phyloP scores from a whole-genome alignment of 2,888 invertebrate species.

The Strigamia maritima region DNA sequence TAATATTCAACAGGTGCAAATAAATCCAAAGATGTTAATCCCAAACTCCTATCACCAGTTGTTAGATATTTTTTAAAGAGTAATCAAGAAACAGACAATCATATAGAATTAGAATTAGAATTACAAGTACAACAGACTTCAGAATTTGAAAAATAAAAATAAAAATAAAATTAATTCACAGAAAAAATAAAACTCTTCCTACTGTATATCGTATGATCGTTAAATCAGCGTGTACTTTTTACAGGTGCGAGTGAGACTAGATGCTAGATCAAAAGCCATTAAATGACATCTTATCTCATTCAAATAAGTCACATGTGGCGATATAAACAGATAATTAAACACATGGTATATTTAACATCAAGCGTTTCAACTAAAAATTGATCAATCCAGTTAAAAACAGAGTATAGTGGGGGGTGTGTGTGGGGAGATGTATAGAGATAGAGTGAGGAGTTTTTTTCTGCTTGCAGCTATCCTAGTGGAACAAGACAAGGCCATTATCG shows the following conservation, averaged over 20 bases:
- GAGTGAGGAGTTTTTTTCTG: neutral
- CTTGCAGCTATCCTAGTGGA: constrained; percentile 20
- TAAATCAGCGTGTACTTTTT: neutral
- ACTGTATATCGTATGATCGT: neutral
- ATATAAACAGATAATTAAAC: neutral
- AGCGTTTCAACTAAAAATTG: neutral
- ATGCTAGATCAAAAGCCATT: neutral
- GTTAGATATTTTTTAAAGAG: neutral
- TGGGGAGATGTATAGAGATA: neutral
- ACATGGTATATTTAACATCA: neutral
- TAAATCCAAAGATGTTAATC: neutral
- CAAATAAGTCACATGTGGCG: neutral
- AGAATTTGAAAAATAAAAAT: neutral
- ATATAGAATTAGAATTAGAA: neutral
- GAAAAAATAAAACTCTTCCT: neutral
- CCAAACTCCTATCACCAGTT: neutral
- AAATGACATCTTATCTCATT: neutral
- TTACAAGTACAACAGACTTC: neutral
- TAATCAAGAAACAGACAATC: neutral
- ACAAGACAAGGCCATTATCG: constrained; percentile 38
- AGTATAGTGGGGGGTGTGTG: neutral
- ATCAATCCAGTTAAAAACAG: neutral
- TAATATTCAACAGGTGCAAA: neutral
- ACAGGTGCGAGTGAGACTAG: neutral
- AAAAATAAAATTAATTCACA: no score